phyloP scores from a whole-genome alignment of 2,888 invertebrate genomes.

The Ophraella communa region DNA sequence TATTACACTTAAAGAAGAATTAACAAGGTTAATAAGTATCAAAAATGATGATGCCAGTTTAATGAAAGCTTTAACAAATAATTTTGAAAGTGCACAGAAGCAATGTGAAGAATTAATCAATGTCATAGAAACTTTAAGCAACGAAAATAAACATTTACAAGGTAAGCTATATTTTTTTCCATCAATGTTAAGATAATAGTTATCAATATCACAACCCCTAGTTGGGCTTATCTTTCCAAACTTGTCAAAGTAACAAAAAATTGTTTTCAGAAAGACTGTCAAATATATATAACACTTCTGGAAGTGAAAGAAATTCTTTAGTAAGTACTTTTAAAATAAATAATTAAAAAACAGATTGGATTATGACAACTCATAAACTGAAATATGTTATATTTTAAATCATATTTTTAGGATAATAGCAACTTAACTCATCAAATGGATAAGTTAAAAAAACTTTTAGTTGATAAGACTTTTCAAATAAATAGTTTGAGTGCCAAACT shows the following conservation, averaged over 20 bases:
- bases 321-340: conserved; percentile 26
- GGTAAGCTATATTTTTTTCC: conserved; percentile 31
- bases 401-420: conserved; percentile 40
- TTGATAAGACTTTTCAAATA: conserved; percentile 50
- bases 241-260: no score
- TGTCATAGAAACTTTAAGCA: conserved; percentile 46
- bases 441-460: conserved; percentile 49
- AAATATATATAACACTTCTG: conserved; percentile 3
- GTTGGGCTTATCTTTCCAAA: no score
- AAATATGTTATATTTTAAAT: neutral
- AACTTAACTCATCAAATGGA: conserved; percentile 41
- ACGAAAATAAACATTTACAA: conserved; percentile 50
- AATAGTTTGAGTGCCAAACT: conserved; percentile 46
- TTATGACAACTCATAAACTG: no score
- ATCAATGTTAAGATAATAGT: no score
- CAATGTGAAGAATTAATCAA: conserved; percentile 49
- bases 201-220: no score
- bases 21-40: conserved; percentile 40
- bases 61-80: conserved; percentile 42
- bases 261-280: conserved; percentile 39
- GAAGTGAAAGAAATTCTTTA: conserved; percentile 25
- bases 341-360: neutral
- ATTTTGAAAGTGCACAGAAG: conserved; percentile 48
- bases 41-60: conserved; percentile 43
- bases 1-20: conserved; percentile 40